Percentiles rank a stretch among this genome's conserved stretches.
Conservation (phyloP, 2,113 vertebrate species). For the Brachyhypopomus occidentalis region DNA sequence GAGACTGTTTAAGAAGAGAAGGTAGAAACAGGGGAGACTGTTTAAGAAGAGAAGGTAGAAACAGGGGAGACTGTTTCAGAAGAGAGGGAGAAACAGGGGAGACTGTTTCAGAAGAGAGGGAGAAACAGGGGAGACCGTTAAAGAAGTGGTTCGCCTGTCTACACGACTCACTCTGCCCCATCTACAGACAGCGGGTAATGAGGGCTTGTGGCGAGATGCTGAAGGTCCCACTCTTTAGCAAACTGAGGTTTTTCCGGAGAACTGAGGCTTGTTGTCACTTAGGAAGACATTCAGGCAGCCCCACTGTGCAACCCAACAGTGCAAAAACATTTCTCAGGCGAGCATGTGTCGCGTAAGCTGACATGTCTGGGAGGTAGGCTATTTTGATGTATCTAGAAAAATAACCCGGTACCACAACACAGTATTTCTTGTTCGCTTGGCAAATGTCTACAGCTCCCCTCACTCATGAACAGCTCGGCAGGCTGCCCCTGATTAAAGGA, state of each 20-base stretch:
- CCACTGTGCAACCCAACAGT: neutral
- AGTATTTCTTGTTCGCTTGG: conserved; percentile 11
- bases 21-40: too few species aligned
- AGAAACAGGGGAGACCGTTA: too few species aligned
- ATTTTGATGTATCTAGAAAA: conserved; percentile 25
- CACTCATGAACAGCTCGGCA: neutral
- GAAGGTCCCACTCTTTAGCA: neutral
- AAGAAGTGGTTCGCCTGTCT: too few species aligned
- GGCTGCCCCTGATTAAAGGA: neutral
- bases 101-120: too few species aligned
- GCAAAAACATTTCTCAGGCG: neutral
- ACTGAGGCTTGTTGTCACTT: neutral
- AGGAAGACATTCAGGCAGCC: neutral
- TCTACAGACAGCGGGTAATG: neutral
- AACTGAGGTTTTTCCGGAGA: neutral
- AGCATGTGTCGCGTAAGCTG: conserved; percentile 11
- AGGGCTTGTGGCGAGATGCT: neutral
- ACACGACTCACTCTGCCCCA: too few species aligned
- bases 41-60: too few species aligned
- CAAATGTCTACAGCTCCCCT: conserved; percentile 39
- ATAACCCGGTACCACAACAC: conserved; percentile 25
- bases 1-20: too few species aligned
- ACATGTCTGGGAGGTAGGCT: neutral
- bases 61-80: too few species aligned
- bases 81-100: too few species aligned